Percentiles rank a stretch among this genome's conserved stretches.
Conservation (phyloP, 2,888 invertebrate genomes). For the Ophioninae sp. region DNA sequence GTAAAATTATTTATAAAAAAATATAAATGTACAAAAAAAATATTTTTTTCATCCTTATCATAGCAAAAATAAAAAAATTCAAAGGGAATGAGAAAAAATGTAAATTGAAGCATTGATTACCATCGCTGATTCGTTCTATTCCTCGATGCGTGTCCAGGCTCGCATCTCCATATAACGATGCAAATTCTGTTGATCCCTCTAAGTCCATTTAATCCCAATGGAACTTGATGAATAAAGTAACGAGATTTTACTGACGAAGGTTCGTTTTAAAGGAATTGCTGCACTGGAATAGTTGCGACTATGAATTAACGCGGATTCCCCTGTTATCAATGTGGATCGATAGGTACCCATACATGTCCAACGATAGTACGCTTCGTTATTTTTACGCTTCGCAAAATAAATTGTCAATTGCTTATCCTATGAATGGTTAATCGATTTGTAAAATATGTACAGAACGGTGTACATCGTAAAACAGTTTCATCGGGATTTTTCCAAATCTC, state of each 20-base stretch:
- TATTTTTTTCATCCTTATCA: background rate
- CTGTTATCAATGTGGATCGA: background rate
- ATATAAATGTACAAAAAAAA: no score
- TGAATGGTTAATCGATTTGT: background rate
- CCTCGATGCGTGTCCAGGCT: background rate
- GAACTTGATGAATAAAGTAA: constrained; percentile 42
- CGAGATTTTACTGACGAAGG: constrained; percentile 15
- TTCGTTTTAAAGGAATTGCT: background rate
- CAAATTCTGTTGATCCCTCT: constrained; percentile 21
- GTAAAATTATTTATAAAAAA: no score
- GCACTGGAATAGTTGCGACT: background rate
- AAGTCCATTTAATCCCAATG: constrained; percentile 36
- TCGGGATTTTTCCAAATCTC: background rate
- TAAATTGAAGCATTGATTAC: background rate
- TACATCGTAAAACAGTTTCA: background rate
- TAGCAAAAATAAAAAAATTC: background rate
- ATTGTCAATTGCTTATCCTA: background rate
- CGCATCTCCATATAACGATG: constrained; percentile 8
- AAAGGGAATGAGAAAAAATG: background rate
- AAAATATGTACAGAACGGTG: background rate
- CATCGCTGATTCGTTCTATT: background rate
- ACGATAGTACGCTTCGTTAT: background rate
- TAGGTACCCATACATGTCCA: background rate
- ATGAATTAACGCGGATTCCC: background rate
- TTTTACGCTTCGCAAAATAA: background rate